Percentiles rank a stretch among this genome's conserved stretches.
These are phyloP conservation scores for Sciurus vulgaris DNA, from an alignment of 2,797 vertebrate genomes.

Conservation along the genomic window DNA sequence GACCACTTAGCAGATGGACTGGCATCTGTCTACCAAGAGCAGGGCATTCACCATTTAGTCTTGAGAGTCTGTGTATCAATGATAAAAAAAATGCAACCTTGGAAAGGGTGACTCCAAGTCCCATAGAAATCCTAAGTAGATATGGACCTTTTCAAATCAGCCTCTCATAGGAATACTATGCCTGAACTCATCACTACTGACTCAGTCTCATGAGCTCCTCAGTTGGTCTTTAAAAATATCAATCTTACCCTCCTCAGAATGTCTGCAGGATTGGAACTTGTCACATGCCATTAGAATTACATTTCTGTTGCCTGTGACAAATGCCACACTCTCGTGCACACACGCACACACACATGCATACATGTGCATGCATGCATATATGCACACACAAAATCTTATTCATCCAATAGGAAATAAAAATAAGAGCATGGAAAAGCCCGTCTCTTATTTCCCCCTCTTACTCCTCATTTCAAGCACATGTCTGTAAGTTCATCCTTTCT, in stretches of 20 bases:
- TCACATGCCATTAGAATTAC: background rate
- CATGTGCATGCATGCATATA: no score
- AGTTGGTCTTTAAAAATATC: background rate
- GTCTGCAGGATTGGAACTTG: slow-evolving; percentile 5
- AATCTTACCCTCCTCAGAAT: slow-evolving; percentile 6
- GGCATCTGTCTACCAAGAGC: background rate
- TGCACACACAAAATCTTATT: background rate
- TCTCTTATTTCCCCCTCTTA: background rate
- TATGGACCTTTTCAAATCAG: slow-evolving; percentile 25
- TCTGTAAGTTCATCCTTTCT: background rate
- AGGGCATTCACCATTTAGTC: background rate
- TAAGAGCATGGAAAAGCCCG: background rate
- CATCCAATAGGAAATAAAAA: background rate
- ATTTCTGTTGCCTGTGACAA: background rate
- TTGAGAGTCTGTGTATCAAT: background rate
- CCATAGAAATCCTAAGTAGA: slow-evolving; percentile 53
- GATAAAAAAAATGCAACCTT: background rate
- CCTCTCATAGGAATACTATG: accelerated
- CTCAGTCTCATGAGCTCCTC: background rate
- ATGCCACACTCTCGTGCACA: no score
- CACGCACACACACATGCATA: background rate
- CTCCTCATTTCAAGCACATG: background rate
- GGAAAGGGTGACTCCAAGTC: background rate
- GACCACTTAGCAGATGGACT: background rate
- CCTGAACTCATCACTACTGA: background rate